Evolutionary conservation across 2,113 vertebrate genomes (phyloP).

Genomic region (Ceyx cyanopectus): DNA sequence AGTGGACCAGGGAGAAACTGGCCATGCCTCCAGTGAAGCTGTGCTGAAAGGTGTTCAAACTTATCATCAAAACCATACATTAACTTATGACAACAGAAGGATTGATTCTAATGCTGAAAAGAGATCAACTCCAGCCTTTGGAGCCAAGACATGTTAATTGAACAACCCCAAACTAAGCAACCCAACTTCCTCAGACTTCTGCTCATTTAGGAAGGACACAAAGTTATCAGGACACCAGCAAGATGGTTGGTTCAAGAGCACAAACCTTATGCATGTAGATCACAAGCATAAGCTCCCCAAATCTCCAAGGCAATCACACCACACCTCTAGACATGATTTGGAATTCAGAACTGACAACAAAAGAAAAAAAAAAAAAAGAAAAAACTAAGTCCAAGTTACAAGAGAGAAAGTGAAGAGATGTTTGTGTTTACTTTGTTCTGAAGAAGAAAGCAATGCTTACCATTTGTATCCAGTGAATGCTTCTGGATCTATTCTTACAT

Average conservation of each 20-base stretch:
- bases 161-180: background rate
- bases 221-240: background rate
- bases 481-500: background rate
- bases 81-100: background rate
- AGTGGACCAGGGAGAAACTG: background rate
- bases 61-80: rapidly evolving
- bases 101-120: background rate
- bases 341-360: background rate
- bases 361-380: too few relatives aligned
- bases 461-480: background rate
- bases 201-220: background rate
- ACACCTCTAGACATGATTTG: background rate
- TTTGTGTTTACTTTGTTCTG: background rate
- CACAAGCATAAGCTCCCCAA: background rate
- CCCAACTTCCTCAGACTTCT: background rate
- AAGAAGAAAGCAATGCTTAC: background rate
- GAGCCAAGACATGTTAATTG: background rate
- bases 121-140: background rate
- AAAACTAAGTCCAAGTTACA: background rate
- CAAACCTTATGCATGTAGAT: background rate
- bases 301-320: background rate
- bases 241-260: background rate
- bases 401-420: background rate
- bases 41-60: background rate
- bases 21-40: background rate